Base-by-base conservation (phyloP, 1,140 invertebrate species). In the Trinorchestia longiramus region DNA sequence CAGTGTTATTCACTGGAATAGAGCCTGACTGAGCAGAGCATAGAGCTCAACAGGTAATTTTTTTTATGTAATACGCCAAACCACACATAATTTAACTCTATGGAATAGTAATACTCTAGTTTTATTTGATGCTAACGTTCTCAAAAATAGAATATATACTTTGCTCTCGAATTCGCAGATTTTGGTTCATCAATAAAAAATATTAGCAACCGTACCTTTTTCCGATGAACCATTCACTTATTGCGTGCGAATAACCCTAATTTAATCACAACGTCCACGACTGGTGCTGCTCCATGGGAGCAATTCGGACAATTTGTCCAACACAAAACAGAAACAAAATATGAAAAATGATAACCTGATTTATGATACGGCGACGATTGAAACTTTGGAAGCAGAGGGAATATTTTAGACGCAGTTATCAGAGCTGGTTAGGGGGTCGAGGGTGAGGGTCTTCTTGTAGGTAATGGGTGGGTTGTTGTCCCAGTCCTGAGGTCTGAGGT, bases 381-480 rank as follows among this genome's bases (percentile, higher is more conserved):
- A 77, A 62, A n/a, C 41, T 47, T 43, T 87, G 19, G 47, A 45
- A 77, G 62, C 28, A 23, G 62, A 77, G 62, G 28, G 28, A 23
- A 23, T 77, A 28, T 77, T 57, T 77, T 77, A 77, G 53, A 95
- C 57, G 95, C 53, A 57, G 62, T 88, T 88, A 53, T 96, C 96
- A 95, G 53, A 95, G 95, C 44, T 95, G 6, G 96, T 97, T 0
- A 97, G 92, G 91, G 96, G 96, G 45, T 97, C 96, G 96, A 97
- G 96, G 0, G 96, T 97, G 92, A 96, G 95, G 28, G 96, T 97
- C 87, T 97, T 97, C 87, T 96, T 97, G 96, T 96, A 96, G 41
- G 95, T 95, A 23, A 97, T 88, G 40, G 96, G 88, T 40, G 96
- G 96, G 87, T 96, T 97, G 92, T 96, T 95, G 41, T 96, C 95